Evolutionary conservation across 2,888 invertebrate genomes (phyloP).

Genomic region (Ochropacha duplaris): DNA sequence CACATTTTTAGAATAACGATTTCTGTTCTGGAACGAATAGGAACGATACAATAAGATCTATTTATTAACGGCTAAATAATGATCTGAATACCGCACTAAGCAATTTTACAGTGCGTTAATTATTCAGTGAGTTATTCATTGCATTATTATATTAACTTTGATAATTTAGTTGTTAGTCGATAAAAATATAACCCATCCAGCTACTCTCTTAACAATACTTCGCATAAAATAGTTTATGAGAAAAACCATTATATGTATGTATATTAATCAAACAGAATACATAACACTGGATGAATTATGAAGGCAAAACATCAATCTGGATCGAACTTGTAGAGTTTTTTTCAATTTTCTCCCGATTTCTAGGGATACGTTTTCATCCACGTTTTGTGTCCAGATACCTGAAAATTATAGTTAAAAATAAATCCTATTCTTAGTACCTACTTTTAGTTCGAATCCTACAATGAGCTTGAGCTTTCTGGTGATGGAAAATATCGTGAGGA

Average conservation of each 20-base stretch:
- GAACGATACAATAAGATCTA: no score
- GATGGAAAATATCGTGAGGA: no score
- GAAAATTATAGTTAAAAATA: conserved; percentile 20
- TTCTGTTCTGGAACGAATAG: not conserved
- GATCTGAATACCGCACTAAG: no score
- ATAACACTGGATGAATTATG: conserved; percentile 87
- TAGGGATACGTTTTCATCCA: conserved; percentile 85
- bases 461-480: no score
- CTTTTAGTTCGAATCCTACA: no score
- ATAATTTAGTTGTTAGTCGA: not conserved
- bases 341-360: conserved; percentile 93
- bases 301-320: conserved; percentile 86
- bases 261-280: conserved; percentile 52
- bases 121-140: no score
- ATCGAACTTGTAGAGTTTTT: conserved; percentile 82
- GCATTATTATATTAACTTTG: no score
- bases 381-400: conserved; percentile 92
- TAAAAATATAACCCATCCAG: not conserved
- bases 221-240: no score
- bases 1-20: not conserved
- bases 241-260: no score
- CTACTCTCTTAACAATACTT: no score
- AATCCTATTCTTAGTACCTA: not conserved
- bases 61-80: no score
- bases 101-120: no score